Evolutionary conservation across 2,113 vertebrate species (phyloP).

Genomic region (Egretta garzetta): DNA sequence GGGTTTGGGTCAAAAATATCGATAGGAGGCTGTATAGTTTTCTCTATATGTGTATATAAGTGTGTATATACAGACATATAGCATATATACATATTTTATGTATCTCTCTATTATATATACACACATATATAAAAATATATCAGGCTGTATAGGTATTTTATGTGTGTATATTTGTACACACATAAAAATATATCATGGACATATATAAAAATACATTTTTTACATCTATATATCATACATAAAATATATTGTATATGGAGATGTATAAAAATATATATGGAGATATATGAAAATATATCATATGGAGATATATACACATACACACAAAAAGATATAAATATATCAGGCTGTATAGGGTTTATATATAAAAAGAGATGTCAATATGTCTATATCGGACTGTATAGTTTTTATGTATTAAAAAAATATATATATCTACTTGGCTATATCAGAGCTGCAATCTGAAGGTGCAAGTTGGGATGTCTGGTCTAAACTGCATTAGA

Average conservation of each 20-base stretch:
- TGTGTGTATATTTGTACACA: not conserved
- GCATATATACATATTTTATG: too few relatives aligned
- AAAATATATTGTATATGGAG: too few relatives aligned
- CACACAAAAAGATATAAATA: not conserved
- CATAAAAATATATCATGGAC: not conserved
- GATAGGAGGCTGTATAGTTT: not conserved
- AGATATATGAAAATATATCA: not conserved
- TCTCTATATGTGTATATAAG: not conserved
- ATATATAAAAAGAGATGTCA: too few relatives aligned
- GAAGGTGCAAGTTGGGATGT: not conserved
- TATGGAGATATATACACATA: not conserved
- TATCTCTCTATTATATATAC: too few relatives aligned
- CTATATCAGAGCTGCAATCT: not conserved
- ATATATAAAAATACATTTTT: not conserved
- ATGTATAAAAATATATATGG: not conserved
- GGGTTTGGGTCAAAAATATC: not conserved
- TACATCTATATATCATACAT: too few relatives aligned
- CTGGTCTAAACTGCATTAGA: not conserved
- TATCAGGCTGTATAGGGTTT: not conserved
- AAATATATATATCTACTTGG: fast-evolving
- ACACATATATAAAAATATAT: not conserved
- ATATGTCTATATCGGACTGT: not conserved
- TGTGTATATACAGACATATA: too few relatives aligned
- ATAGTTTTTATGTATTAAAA: not conserved
- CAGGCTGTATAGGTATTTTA: not conserved